Evolutionary conservation across 2,113 vertebrate genomes (phyloP).

Genomic region (Machaerirhynchus nigripectus): DNA sequence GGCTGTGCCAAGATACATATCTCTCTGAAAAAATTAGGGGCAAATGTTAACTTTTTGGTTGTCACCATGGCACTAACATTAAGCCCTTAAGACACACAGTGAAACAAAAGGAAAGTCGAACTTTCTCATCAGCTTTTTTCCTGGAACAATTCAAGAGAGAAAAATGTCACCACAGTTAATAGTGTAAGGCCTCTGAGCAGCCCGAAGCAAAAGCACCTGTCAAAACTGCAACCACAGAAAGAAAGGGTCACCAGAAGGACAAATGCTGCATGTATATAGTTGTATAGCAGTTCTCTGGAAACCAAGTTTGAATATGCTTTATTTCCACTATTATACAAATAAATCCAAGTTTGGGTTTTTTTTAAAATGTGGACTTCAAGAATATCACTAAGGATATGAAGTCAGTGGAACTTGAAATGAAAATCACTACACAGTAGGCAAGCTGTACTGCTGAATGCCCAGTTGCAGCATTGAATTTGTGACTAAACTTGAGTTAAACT

Average conservation of each 20-base stretch:
- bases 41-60: neutral
- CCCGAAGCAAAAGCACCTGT: slow-evolving; percentile 58
- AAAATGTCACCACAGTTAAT: slow-evolving; percentile 56
- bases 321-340: neutral
- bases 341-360: neutral
- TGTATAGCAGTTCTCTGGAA: neutral
- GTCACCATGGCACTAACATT: neutral
- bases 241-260: slow-evolving; percentile 35
- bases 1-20: neutral
- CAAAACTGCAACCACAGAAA: neutral
- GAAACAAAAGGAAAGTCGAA: neutral
- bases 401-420: neutral
- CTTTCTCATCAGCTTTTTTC: slow-evolving; percentile 19
- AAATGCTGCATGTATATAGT: neutral
- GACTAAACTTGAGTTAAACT: slow-evolving; percentile 1
- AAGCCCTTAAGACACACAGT: neutral
- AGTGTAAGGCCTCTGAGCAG: slow-evolving; percentile 13
- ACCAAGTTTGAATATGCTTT: neutral
- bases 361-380: neutral
- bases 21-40: neutral
- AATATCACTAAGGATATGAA: neutral
- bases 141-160: slow-evolving; percentile 34
- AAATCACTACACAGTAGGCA: neutral
- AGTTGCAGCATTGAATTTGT: slow-evolving; percentile 10
- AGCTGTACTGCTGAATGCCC: neutral